A percentile compares a stretch with the other conserved stretches of the same genome.
Conservation (phyloP, 1,140 invertebrate species). For the Sycophila sp. region DNA sequence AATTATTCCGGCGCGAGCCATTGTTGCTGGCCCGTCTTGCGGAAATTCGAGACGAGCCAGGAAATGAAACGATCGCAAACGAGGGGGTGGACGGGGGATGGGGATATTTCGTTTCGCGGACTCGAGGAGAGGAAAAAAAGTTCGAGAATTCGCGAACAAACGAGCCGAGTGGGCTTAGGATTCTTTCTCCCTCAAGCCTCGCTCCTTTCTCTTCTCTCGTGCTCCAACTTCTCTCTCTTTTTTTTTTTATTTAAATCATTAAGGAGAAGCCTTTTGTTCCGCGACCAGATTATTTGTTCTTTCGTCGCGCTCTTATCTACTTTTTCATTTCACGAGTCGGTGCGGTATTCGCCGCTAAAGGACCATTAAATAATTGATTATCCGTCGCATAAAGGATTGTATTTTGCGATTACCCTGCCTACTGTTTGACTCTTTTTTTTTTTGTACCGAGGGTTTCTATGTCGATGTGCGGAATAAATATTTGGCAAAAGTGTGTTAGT, state of each 20-base stretch:
- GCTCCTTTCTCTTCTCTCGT: slow-evolving; percentile 39
- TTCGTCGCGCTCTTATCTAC: slow-evolving; percentile 23
- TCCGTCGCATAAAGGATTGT: background rate
- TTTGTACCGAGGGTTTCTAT: no score
- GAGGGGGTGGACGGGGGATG: background rate
- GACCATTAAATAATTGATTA: slow-evolving; percentile 36
- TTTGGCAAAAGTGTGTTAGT: no score
- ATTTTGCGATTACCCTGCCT: slow-evolving; percentile 2
- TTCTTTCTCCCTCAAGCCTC: background rate
- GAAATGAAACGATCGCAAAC: slow-evolving; percentile 38
- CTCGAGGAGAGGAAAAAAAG: slow-evolving; percentile 28
- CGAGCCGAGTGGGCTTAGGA: slow-evolving; percentile 33
- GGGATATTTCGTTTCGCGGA: slow-evolving; percentile 29
- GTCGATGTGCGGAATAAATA: no score
- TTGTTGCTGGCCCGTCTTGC: slow-evolving; percentile 39
- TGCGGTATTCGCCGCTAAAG: slow-evolving; percentile 1
- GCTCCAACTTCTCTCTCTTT: background rate
- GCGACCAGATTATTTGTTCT: slow-evolving; percentile 28
- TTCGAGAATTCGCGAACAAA: slow-evolving; percentile 38
- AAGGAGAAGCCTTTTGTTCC: slow-evolving; percentile 34
- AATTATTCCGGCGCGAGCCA: slow-evolving; percentile 38
- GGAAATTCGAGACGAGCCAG: slow-evolving; percentile 40
- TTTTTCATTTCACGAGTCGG: slow-evolving; percentile 4
- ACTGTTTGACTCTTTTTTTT: no score
- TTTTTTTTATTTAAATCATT: slow-evolving; percentile 40